Base-by-base conservation (phyloP, 2,113 vertebrate genomes). In the Elanus axillaris region DNA sequence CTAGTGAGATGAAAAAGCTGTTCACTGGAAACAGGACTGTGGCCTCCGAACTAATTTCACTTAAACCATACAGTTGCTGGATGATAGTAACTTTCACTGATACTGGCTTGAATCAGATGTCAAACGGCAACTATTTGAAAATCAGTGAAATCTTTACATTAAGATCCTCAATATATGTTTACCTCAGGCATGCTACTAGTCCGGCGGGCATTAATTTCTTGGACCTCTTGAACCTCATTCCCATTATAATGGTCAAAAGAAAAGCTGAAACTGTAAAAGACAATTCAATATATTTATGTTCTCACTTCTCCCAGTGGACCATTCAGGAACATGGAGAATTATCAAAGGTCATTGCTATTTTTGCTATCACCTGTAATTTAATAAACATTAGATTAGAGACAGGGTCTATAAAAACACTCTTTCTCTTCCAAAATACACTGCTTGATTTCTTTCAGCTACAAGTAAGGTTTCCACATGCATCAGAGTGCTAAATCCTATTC, bases 131-230 rank as follows among this genome's bases (percentile, higher is more conserved):
- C 43, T 78, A 34, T 47, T 20, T 87, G 29, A 89, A 93, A 94
- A 60, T 19, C 36, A 58, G 17, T 68, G 20, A 91, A 90, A 90
- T 82, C 17, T 86, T 45, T 36, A n/a, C 53, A 84, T 38, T 91
- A 89, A 52, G 47, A 90, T 95, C 21, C 3, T 20, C 21, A 64
- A 48, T 59, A 38, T 38, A 45, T 47, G 76, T 89, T 98, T 96
- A 99, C 99, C 99, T 99, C 78, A 99, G 94, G 36, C 98, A 98
- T 21, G 99, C 93, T 93, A 99, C 95, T 25, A 99, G 83, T 59
- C 99, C 99, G 0, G 99, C 98, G 71, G 99, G 99, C 97, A 99
- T 98, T 84, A 99, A 42, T 94, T 99, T 99, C 80, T 98, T 98
- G 96, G 99, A 99, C 79, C 98, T 99, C 97, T 98, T 99, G 97